Evolutionary conservation across 2,797 vertebrate genomes (phyloP).

Genomic region (Rhinophrynus dorsalis): DNA sequence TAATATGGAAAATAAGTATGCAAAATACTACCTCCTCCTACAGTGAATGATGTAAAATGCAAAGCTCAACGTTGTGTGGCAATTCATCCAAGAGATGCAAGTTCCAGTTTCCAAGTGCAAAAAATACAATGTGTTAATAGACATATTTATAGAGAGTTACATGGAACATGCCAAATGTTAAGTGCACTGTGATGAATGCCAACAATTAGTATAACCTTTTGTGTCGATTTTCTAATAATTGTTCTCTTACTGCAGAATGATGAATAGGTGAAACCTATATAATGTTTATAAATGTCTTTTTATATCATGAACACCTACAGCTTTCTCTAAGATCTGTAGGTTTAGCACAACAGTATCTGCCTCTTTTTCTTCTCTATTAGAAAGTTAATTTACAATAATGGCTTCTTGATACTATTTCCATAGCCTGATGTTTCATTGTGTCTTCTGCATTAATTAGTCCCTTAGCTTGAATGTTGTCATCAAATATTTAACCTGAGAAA

Average conservation of each 20-base stretch:
- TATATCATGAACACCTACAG: too few relatives aligned
- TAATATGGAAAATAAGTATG: slow-evolving; percentile 12
- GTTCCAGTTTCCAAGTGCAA: neutral
- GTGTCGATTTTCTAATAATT: slow-evolving; percentile 22
- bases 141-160: neutral
- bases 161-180: neutral
- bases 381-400: neutral
- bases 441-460: neutral
- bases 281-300: neutral
- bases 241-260: slow-evolving; percentile 15
- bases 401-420: too few relatives aligned
- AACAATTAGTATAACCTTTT: slow-evolving; percentile 36
- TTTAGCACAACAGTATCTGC: neutral
- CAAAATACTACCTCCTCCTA: neutral
- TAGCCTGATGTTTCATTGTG: too few relatives aligned
- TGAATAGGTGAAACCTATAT: neutral
- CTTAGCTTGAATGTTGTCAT: too few relatives aligned
- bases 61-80: slow-evolving; percentile 23
- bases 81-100: neutral
- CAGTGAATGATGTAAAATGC: slow-evolving; percentile 8
- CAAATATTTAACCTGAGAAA: too few relatives aligned
- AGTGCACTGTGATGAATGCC: slow-evolving; percentile 27
- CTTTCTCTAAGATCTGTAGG: too few relatives aligned
- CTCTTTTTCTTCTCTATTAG: neutral
- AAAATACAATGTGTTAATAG: slow-evolving; percentile 2